phyloP scores from a whole-genome alignment of 2,113 vertebrate species.

The Peromyscus polionotus region DNA sequence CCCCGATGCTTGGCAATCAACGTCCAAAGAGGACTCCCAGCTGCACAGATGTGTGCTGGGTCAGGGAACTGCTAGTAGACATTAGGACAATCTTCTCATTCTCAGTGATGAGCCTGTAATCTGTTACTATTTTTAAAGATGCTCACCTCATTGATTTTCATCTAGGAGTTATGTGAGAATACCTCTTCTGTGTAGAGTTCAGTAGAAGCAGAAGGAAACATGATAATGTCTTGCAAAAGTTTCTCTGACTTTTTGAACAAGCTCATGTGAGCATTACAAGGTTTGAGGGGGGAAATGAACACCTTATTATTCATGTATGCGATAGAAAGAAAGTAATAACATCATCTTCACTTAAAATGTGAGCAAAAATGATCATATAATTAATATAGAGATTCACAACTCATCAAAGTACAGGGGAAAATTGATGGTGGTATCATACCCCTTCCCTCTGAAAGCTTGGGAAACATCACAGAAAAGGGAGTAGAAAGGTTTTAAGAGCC shows the following conservation, averaged over 20 bases:
- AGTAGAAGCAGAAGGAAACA: constrained; percentile 79
- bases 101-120: constrained; percentile 56
- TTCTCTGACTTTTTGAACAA: neutral
- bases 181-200: constrained; percentile 49
- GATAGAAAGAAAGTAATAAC: neutral
- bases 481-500: neutral
- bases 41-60: constrained; percentile 70
- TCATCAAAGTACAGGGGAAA: neutral
- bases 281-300: constrained; percentile 69
- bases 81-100: constrained; percentile 42
- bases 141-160: constrained; percentile 73
- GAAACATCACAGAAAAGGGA: neutral
- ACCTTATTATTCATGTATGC: constrained; percentile 73
- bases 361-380: neutral
- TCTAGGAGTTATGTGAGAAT: constrained; percentile 73
- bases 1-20: constrained; percentile 65
- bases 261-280: constrained; percentile 63
- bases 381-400: neutral
- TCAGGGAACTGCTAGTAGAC: neutral
- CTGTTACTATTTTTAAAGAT: constrained; percentile 62
- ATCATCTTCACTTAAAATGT: neutral
- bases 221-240: constrained; percentile 71
- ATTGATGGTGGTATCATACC: neutral
- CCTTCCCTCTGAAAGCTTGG: too few relatives aligned
- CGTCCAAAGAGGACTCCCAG: constrained; percentile 36